Base-by-base conservation (phyloP, 2,888 invertebrate genomes). In the Cantharis flavilabris region DNA sequence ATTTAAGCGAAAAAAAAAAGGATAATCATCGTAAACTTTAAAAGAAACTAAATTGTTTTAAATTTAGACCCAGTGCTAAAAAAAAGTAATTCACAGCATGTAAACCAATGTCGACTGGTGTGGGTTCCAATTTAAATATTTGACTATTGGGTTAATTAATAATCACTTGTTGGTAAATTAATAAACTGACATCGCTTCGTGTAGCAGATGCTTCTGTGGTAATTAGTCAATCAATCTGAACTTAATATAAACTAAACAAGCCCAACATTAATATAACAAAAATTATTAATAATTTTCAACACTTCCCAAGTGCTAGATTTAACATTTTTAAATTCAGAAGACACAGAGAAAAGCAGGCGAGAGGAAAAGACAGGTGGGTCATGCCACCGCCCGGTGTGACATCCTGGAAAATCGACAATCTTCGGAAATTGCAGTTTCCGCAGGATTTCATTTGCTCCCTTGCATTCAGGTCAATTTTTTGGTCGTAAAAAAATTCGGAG, bases 401-500 rank as follows among this genome's bases (percentile, higher is more conserved):
- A 75, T 77, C 77, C 77, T 75, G 77, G 79, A 77, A 79, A 79
- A 80, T 80, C 80, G 79, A 82, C 81, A 81, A 82, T 83, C 81
- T 76, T 80, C 83, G 85, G 84, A 85, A 84, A 84, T 83, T 84
- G 84, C 83, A 83, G 83, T 82, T 84, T 85, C 84, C 84, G 82
- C 83, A 80, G 80, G 83, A 82, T 84, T 84, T 83, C 82, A 82
- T 82, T 79, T 63, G 74, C 74, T 76, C 74, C 71, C 76, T 67
- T 73, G 71, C 69, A 69, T 62, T 69, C 33, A 49, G 33, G 33
- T 49, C 33, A 49, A 49, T n/a, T 49, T 49, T 33, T n/a, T 49
- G 33, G 33, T 5, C 33, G 33, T 49, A 13, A n/a, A 49, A n/a
- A 4, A 49, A 49, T 49, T 49, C 11, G n/a, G 30, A 3, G 11